These are phyloP conservation scores for Euborellia annulipes DNA, from an alignment of 1,140 invertebrate genomes.

Conservation along the genomic window DNA sequence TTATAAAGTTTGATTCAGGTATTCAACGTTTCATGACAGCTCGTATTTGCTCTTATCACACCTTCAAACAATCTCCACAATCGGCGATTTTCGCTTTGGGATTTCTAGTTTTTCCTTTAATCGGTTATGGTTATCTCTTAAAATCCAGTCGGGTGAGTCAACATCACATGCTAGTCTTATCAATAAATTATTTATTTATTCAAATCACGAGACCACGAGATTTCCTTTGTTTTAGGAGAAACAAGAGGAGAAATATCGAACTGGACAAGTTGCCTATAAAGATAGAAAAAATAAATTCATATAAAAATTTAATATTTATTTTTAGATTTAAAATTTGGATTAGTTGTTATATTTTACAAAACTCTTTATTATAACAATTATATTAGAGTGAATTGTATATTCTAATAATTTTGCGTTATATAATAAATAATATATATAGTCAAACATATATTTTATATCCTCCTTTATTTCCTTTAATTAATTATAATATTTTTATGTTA, in stretches of 20 bases:
- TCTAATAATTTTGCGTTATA: too few relatives aligned
- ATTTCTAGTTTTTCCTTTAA: conserved; percentile 39
- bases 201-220: background rate
- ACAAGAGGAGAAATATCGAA: conserved; percentile 39
- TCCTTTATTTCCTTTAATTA: too few relatives aligned
- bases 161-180: background rate
- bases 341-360: too few relatives aligned
- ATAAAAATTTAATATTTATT: too few relatives aligned
- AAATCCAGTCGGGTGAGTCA: conserved; percentile 29
- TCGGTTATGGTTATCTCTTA: conserved; percentile 32
- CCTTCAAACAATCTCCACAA: conserved; percentile 46
- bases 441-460: too few relatives aligned
- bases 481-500: too few relatives aligned
- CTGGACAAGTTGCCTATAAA: conserved; percentile 51
- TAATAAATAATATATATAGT: too few relatives aligned
- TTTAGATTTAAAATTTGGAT: too few relatives aligned
- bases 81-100: conserved; percentile 34
- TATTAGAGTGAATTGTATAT: too few relatives aligned
- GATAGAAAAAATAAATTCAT: conserved; percentile 45
- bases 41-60: conserved; percentile 40
- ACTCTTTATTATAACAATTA: too few relatives aligned
- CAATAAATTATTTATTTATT: background rate
- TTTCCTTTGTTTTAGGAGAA: conserved; percentile 25
- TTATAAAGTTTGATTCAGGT: conserved; percentile 30
- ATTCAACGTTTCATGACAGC: conserved; percentile 51